Base-by-base conservation (phyloP, 2,113 vertebrate genomes). In the Ardeotis arabs region DNA sequence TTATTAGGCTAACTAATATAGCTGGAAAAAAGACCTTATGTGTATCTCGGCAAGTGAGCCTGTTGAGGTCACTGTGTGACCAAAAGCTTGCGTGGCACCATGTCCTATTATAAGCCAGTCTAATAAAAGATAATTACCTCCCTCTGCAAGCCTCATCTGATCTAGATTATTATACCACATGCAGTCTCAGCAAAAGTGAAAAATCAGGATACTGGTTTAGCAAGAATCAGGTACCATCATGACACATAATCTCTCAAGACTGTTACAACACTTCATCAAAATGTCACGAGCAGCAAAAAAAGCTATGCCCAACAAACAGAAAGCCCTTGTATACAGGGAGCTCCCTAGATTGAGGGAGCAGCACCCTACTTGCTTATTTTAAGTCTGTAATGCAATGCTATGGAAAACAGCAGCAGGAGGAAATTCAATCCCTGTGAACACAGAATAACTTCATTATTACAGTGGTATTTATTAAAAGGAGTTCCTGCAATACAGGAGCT, bases 111-210 rank as follows among this genome's bases (percentile, higher is more conserved):
- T 33, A 81, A 89, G 21, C 29, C 44, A 64, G 77, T 4, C 8
- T 95, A 96, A 92, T 78, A 91, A 95, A 95, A 91, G 84, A 60
- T 33, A 68, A 28, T 86, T 87, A 81, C 89, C 77, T 87, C 53
- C 24, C 64, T 35, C 29, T 44, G 39, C 39, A 94, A 89, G 44
- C n/a, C 24, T 74, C 77, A 77, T 44, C 56, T 72, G 44, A 52
- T 67, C 75, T 2, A 17, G 76, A 60, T 64, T 11, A 52, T 82
- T 87, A 84, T 58, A 90, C 17, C 19, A 56, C 29, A 44, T 16
- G 29, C 73, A 80, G 29, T 45, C 39, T 44, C 84, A 84, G 37
- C 59, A 74, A 81, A 81, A 84, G 74, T 52, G 52, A 55, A 77
- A 94, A 78, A 73, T 63, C 37, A 89, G 35, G 25, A 56, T 59